phyloP scores from a whole-genome alignment of 2,888 invertebrate species.

The Drosophila limbata region DNA sequence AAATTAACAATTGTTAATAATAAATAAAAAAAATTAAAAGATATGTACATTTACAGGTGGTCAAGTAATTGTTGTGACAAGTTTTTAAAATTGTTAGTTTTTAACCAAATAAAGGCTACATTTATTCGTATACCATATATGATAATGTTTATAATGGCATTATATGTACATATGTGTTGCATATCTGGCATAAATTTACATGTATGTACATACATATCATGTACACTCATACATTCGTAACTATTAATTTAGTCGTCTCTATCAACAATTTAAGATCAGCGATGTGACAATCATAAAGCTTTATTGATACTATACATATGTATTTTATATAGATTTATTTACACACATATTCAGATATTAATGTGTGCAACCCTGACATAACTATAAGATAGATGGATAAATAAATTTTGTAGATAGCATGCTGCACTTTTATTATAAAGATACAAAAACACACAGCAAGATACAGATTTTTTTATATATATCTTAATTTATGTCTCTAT shows the following conservation, averaged over 20 bases:
- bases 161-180: slow-evolving; percentile 7
- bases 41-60: no score
- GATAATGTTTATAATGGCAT: slow-evolving; percentile 9
- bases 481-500: not conserved
- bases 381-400: not conserved
- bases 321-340: no score
- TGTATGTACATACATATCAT: not conserved
- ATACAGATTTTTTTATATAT: no score
- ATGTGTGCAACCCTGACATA: not conserved
- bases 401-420: not conserved
- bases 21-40: no score
- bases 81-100: no score
- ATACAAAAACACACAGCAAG: no score
- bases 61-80: no score
- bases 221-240: slow-evolving; percentile 15
- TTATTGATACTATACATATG: slow-evolving; percentile 21
- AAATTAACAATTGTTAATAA: not conserved
- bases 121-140: slow-evolving; percentile 22
- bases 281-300: slow-evolving; percentile 24
- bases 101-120: slow-evolving; percentile 24
- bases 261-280: slow-evolving; percentile 48
- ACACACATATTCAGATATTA: no score
- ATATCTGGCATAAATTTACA: no score
- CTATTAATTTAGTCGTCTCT: slow-evolving; percentile 23
- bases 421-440: no score